Base-by-base conservation (phyloP, 2,888 invertebrate species). In the Andrena camellia region DNA sequence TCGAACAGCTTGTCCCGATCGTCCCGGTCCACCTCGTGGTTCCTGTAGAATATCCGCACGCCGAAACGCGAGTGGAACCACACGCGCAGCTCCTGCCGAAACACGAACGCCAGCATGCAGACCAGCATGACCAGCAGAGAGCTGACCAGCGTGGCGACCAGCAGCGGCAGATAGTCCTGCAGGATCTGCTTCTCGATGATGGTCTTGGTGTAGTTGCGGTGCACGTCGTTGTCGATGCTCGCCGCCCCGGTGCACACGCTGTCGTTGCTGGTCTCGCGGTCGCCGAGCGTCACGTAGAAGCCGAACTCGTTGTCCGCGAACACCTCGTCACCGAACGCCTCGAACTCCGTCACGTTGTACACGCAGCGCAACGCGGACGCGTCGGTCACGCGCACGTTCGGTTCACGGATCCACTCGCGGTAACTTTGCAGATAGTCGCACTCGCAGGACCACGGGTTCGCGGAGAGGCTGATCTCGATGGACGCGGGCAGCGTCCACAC, bases 1-100 rank as follows among this genome's bases (percentile, higher is more conserved):
- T 98, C 98, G 94, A 97, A 98, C 91, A 97, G 95, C 94, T 97
- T 97, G 91, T 97, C 97, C n/a, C 96, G 95, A 87, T 97, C 97
- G 92, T 96, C 97, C 89, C 96, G 95, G 89, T 97, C 96, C 90
- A 96, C 94, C 90, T 97, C 97, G 89, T 95, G 95, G 67, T 96
- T 95, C 89, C 96, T 95, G 91, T 97, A 96, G 93, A 97, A 97
- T 83, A 98, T 94, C 87, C 97, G 95, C 73, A 97, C 96, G 52
- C 97, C 97, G 94, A 97, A 98, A 90, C 96, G 96, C 69, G 97
- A 96, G 94, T 97, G 97, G 89, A 97, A 96, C 97, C 97, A 97
- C 83, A 97, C 97, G 91, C 97, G 95, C 94, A 97, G 95, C 94
- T 97, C 97, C 94, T 97, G 97, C 84, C 97, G 95, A 94, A 97